Conservation (phyloP, 2,888 invertebrate genomes). For the Silvanus unidentatus region DNA sequence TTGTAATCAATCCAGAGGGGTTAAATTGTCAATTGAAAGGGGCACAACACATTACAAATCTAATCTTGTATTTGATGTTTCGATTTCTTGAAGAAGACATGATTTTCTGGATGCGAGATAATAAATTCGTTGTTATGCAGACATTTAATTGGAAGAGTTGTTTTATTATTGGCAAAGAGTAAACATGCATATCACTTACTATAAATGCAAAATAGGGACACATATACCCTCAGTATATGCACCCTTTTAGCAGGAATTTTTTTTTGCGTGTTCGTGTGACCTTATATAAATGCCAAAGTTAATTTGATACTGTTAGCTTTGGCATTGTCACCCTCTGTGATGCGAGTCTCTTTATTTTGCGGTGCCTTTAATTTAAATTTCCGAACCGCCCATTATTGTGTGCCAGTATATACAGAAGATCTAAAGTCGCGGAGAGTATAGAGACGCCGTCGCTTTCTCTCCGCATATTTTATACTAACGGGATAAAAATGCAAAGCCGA, state of each 20-base stretch:
- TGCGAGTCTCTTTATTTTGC: slow-evolving; percentile 30
- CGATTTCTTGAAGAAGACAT: too few relatives aligned
- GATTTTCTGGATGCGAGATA: too few relatives aligned
- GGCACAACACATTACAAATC: neutral
- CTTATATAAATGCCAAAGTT: slow-evolving; percentile 43
- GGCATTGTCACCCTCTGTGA: slow-evolving; percentile 29
- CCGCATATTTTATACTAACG: slow-evolving; percentile 28
- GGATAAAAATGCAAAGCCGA: slow-evolving; percentile 34
- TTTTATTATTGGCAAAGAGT: too few relatives aligned
- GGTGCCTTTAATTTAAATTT: slow-evolving; percentile 35
- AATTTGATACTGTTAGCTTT: slow-evolving; percentile 39
- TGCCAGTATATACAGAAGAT: slow-evolving; percentile 1
- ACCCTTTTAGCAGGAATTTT: slow-evolving; percentile 21
- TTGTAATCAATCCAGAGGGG: neutral
- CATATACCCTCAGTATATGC: slow-evolving; percentile 22
- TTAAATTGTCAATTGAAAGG: slow-evolving; percentile 1
- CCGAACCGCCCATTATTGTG: slow-evolving; percentile 14
- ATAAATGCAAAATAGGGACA: slow-evolving; percentile 40
- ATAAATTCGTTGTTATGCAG: too few relatives aligned
- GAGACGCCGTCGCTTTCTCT: slow-evolving; percentile 4
- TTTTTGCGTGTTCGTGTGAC: slow-evolving; percentile 28
- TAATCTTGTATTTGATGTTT: too few relatives aligned
- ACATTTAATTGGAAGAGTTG: neutral
- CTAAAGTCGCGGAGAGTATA: too few relatives aligned
- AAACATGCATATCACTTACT: slow-evolving; percentile 44